Percentiles rank a stretch among this genome's conserved stretches.
These are phyloP conservation scores for Phania funesta DNA, from an alignment of 2,888 invertebrate genomes.

Conservation along the genomic window DNA sequence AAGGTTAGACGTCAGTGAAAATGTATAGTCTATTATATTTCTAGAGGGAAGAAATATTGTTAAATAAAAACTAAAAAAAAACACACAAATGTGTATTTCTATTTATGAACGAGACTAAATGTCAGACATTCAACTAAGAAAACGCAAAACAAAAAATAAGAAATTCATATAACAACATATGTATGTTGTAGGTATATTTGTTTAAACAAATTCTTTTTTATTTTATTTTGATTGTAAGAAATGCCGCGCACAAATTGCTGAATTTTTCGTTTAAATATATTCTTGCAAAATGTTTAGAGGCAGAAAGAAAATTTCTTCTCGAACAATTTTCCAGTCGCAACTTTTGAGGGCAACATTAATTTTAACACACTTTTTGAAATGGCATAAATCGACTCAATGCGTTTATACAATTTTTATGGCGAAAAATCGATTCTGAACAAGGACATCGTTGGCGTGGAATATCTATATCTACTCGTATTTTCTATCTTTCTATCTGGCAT, in stretches of 20 bases:
- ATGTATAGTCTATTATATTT: neutral
- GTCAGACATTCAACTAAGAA: conserved; percentile 55
- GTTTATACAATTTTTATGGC: conserved; percentile 69
- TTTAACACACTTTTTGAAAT: conserved; percentile 34
- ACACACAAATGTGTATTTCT: conserved; percentile 42
- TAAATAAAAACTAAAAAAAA: conserved; percentile 1
- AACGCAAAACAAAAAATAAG: neutral
- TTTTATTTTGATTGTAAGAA: conserved; percentile 39
- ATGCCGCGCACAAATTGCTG: conserved; percentile 36
- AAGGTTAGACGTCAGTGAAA: conserved; percentile 54
- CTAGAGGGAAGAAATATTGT: conserved; percentile 8
- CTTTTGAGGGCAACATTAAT: neutral
- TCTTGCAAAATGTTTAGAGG: neutral
- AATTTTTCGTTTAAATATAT: neutral
- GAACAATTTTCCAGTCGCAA: neutral
- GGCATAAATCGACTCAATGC: conserved; percentile 3
- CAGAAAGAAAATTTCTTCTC: too few relatives aligned
- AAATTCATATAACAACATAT: conserved; percentile 5
- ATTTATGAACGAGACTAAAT: conserved; percentile 64
- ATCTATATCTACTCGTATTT: too few relatives aligned
- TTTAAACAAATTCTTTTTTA: conserved; percentile 27
- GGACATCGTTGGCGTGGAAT: conserved; percentile 73
- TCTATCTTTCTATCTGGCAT: conserved; percentile 37
- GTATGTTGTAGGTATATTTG: neutral
- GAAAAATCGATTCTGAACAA: conserved; percentile 79